Conservation (phyloP, 2,113 vertebrate genomes). For the Halcyon malimbica region DNA sequence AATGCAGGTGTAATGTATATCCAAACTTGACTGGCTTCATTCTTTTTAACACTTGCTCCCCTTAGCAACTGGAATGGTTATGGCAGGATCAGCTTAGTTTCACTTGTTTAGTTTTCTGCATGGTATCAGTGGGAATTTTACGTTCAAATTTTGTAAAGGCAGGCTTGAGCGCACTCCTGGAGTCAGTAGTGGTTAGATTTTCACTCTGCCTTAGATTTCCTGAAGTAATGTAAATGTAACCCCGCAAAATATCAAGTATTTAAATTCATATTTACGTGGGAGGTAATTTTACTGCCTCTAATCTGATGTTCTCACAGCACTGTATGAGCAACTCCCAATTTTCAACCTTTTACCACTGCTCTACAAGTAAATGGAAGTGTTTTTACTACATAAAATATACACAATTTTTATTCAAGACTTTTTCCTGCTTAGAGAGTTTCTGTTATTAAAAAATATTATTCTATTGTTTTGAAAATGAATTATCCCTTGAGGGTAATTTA, state of each 20-base stretch:
- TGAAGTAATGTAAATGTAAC: conserved; percentile 62
- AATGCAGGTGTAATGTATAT: conserved; percentile 51
- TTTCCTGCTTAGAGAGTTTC: conserved; percentile 44
- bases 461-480: conserved; percentile 65
- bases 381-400: conserved; percentile 49
- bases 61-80: conserved; percentile 33
- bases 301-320: conserved; percentile 66
- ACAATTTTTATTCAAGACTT: conserved; percentile 46
- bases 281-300: conserved; percentile 57
- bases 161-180: neutral
- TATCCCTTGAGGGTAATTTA: conserved; percentile 51
- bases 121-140: neutral
- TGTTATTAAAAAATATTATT: conserved; percentile 65
- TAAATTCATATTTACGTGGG: conserved; percentile 55
- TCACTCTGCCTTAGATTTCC: conserved; percentile 31
- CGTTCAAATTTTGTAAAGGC: neutral
- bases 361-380: conserved; percentile 36
- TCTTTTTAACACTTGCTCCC: conserved; percentile 40
- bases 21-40: conserved; percentile 61
- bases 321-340: conserved; percentile 30
- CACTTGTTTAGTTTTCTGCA: neutral
- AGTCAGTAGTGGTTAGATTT: neutral
- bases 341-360: conserved; percentile 49
- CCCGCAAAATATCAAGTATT: conserved; percentile 64
- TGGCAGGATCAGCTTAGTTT: conserved; percentile 27